Conservation (phyloP, 1,140 invertebrate genomes). For the Eriocheir sinensis region DNA sequence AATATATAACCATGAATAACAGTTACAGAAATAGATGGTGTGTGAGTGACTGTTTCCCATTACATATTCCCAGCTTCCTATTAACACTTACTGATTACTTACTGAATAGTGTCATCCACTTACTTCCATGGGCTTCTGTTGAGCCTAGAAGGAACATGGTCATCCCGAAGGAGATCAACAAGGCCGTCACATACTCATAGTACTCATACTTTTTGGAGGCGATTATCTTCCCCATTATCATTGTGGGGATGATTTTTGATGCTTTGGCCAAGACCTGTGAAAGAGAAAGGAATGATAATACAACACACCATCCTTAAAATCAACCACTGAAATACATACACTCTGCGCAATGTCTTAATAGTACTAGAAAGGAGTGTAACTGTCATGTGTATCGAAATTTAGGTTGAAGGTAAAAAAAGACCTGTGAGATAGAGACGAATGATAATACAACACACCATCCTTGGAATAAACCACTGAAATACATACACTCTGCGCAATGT, state of each 20-base stretch:
- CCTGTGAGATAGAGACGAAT: slow-evolving; percentile 83
- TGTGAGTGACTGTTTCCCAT: too few relatives aligned
- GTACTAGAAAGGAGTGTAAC: neutral
- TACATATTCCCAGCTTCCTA: too few relatives aligned
- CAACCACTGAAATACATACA: too few relatives aligned
- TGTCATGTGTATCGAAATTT: neutral
- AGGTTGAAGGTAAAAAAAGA: too few relatives aligned
- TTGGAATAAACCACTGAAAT: too few relatives aligned
- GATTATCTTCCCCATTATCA: slow-evolving; percentile 98
- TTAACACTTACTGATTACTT: neutral
- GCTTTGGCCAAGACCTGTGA: slow-evolving; percentile 94
- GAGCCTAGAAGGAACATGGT: slow-evolving; percentile 93
- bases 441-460: too few relatives aligned
- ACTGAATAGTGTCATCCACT: slow-evolving; percentile 47
- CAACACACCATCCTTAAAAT: too few relatives aligned
- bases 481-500: neutral
- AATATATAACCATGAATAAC: too few relatives aligned
- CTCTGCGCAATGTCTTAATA: neutral
- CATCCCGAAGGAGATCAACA: slow-evolving; percentile 96
- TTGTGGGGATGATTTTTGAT: slow-evolving; percentile 97
- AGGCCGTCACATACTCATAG: slow-evolving; percentile 96
- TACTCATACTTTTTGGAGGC: slow-evolving; percentile 93
- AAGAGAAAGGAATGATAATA: slow-evolving; percentile 30
- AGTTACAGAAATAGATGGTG: too few relatives aligned
- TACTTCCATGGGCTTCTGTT: slow-evolving; percentile 80